phyloP scores from a whole-genome alignment of 2,113 vertebrate genomes.

The Callospermophilus lateralis region DNA sequence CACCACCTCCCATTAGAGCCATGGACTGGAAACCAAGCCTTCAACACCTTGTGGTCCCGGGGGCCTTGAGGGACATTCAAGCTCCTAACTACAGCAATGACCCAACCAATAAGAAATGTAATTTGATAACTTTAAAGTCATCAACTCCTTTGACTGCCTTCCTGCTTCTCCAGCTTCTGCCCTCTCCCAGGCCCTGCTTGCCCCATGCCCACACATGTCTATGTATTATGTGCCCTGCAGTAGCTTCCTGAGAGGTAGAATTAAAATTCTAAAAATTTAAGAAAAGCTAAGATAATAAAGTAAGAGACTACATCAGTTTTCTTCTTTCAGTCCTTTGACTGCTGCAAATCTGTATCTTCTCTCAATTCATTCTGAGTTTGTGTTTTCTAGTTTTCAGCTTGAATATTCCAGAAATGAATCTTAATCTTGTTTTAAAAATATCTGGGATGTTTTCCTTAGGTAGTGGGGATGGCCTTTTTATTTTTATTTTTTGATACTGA shows the following conservation, averaged over 20 bases:
- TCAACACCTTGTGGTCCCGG: neutral
- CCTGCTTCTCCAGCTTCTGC: conserved; percentile 28
- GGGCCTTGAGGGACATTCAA: neutral
- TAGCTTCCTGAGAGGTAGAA: neutral
- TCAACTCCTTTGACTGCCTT: neutral
- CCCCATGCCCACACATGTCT: no score
- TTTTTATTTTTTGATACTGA: neutral
- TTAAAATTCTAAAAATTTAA: neutral
- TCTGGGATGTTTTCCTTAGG: neutral
- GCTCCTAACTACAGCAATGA: neutral
- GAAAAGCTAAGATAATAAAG: neutral
- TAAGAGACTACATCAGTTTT: neutral
- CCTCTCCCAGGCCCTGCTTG: neutral
- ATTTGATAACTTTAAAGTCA: neutral
- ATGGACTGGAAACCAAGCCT: neutral
- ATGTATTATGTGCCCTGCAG: neutral
- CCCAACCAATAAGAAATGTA: neutral
- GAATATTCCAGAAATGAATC: conserved; percentile 70
- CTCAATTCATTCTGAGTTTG: neutral
- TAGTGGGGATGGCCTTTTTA: neutral
- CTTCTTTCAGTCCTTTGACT: neutral
- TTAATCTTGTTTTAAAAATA: conserved; percentile 34
- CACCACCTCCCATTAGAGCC: neutral
- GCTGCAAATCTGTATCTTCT: neutral
- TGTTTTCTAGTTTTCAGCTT: neutral